Base-by-base conservation (phyloP, 2,113 vertebrate genomes). In the Gambusia affinis region DNA sequence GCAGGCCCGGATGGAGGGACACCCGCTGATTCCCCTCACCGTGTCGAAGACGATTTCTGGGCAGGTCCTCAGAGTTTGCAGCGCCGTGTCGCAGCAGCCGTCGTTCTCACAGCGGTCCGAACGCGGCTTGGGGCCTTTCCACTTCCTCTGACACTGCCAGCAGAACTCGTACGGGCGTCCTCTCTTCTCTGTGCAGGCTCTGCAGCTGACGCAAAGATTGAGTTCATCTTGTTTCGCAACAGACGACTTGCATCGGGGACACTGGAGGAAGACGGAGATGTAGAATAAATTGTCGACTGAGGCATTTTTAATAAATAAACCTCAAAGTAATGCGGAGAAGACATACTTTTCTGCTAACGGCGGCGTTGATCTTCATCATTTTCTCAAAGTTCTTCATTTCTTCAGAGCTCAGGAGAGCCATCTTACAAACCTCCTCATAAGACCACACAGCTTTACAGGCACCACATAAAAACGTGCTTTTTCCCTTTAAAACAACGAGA, bases 101-200 rank as follows among this genome's bases (percentile, higher is more conserved):
- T 60, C 30, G 37, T 92, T 89, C 15, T 29, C 80, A 78, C 92
- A 92, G 29, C 12, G 67, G 30, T 83, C 72, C 33, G 72, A 44
- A 35, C 72, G 73, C 60, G 73, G 73, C 1, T 24, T 31, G 1
- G 28, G 64, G 54, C 89, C 90, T 72, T 78, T 87, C 92, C 92
- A 93, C 27, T 83, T 47, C n/a, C 39, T 76, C 67, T 78, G 28
- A 76, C 92, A 94, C 70, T 86, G 89, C 91, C 92, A 94, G 70
- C 92, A 93, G 85, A 93, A 93, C 19, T 47, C 61, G 31, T 73
- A 92, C 0, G 15, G 4, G 12, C 10, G 11, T 22, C 51, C 60
- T 27, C 17, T 69, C 5, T 68, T 67, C 3, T 80, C 51, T 10
- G 81, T 67, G 75, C 82, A 85, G 17, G 61, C 1, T 11, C 60